Percentiles rank a stretch among this genome's conserved stretches.
phyloP scores from a whole-genome alignment of 2,888 invertebrate species.

The Andrena marginata region DNA sequence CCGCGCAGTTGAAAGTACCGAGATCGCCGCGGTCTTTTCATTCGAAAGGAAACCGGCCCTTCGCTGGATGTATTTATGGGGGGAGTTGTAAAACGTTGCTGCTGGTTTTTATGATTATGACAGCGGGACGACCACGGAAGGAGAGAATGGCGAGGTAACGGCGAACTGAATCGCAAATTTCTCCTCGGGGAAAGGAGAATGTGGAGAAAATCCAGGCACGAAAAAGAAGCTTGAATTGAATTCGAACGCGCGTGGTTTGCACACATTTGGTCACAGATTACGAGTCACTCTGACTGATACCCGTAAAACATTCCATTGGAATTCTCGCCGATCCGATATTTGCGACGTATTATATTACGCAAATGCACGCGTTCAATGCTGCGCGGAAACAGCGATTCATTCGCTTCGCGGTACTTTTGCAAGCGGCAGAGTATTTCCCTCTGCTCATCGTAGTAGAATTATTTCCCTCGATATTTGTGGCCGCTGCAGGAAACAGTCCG shows the following conservation, averaged over 20 bases:
- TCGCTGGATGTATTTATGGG: conserved; percentile 10
- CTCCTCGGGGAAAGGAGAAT: not conserved
- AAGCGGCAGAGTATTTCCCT: no score
- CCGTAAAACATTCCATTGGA: not conserved
- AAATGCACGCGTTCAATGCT: not conserved
- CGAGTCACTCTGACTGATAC: not conserved
- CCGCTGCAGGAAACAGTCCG: conserved; percentile 8
- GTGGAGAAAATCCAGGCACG: not conserved
- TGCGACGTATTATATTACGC: conserved; percentile 2
- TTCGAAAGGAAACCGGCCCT: not conserved
- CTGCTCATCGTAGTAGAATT: conserved; percentile 14
- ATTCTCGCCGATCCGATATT: conserved; percentile 15
- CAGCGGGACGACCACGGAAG: not conserved
- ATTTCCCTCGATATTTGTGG: conserved; percentile 38
- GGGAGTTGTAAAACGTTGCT: not conserved
- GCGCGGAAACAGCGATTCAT: not conserved
- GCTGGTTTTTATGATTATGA: conserved; percentile 26
- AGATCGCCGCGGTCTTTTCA: not conserved
- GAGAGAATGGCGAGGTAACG: conserved; percentile 10
- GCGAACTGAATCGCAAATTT: not conserved
- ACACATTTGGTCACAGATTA: conserved; percentile 9
- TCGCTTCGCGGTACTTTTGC: conserved; percentile 1
- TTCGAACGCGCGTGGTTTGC: not conserved
- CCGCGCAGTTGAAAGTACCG: conserved; percentile 4
- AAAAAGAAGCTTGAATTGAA: not conserved